Evolutionary conservation across 2,888 invertebrate genomes (phyloP).

Genomic region (Uloborus plumipes): DNA sequence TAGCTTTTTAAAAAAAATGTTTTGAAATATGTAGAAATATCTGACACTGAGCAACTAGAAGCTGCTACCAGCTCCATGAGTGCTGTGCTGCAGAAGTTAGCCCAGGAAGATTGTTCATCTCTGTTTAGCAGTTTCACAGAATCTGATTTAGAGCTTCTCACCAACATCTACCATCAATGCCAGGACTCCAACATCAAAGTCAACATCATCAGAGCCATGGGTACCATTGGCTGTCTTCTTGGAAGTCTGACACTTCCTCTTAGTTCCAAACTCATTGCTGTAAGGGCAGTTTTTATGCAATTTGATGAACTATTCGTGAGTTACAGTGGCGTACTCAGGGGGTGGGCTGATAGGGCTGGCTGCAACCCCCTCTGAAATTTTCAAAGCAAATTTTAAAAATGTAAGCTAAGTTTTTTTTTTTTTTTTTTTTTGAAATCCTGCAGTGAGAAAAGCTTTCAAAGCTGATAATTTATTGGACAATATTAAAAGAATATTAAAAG

Average conservation of each 20-base stretch:
- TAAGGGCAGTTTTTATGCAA: constrained; percentile 1
- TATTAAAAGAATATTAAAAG: too few species aligned
- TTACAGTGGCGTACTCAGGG: too few species aligned
- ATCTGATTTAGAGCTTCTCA: constrained; percentile 69
- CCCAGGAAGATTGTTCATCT: constrained; percentile 71
- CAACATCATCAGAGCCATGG: constrained; percentile 68
- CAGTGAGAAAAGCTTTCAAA: too few species aligned
- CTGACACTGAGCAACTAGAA: constrained; percentile 75
- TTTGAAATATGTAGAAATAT: constrained; percentile 59
- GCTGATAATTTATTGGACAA: too few species aligned
- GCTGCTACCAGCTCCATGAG: constrained; percentile 82
- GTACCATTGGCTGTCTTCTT: constrained; percentile 67
- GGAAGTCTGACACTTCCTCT: constrained; percentile 5
- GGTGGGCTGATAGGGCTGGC: too few species aligned
- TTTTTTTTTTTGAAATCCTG: too few species aligned
- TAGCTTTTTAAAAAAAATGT: too few species aligned
- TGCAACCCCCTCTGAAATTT: too few species aligned
- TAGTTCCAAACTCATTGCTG: constrained; percentile 41
- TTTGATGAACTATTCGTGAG: neutral
- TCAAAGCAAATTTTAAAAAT: too few species aligned
- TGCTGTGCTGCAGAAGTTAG: constrained; percentile 80
- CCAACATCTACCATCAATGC: constrained; percentile 68
- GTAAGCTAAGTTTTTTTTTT: too few species aligned
- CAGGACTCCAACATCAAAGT: constrained; percentile 67
- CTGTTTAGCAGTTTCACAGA: constrained; percentile 68